A percentile compares a stretch with the other conserved stretches of the same genome.
Conservation (phyloP, 2,113 vertebrate genomes). For the Eulemur rufifrons region DNA sequence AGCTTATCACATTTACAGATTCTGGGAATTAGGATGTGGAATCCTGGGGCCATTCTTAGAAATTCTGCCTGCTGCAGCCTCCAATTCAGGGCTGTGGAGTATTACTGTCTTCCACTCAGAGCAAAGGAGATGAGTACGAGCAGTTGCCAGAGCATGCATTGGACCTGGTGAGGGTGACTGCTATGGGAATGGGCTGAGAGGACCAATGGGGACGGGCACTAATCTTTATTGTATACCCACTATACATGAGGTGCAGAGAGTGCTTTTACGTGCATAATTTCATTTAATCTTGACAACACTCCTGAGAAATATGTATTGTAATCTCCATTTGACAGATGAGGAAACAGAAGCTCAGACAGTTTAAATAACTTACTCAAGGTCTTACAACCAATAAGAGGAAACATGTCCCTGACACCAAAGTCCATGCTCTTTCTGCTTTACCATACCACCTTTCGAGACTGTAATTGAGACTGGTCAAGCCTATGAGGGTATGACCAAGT, state of each 20-base stretch:
- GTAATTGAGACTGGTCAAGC: background rate
- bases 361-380: background rate
- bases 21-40: background rate
- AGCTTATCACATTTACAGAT: background rate
- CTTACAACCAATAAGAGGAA: constrained; percentile 9
- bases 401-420: background rate
- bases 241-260: background rate
- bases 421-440: background rate
- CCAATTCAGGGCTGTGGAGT: background rate
- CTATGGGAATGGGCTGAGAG: background rate
- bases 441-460: background rate
- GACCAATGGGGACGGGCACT: background rate
- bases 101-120: background rate
- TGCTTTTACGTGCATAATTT: background rate
- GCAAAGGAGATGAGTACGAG: background rate
- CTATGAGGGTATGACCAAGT: background rate
- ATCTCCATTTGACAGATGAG: background rate
- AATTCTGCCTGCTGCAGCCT: background rate
- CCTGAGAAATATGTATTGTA: background rate
- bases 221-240: background rate
- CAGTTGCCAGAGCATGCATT: background rate
- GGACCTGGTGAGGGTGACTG: background rate
- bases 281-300: background rate
- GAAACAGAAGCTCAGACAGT: background rate
- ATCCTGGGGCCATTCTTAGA: constrained; percentile 15